Evolutionary conservation across 2,888 invertebrate genomes (phyloP).

Genomic region (Stenotaenia linearis): DNA sequence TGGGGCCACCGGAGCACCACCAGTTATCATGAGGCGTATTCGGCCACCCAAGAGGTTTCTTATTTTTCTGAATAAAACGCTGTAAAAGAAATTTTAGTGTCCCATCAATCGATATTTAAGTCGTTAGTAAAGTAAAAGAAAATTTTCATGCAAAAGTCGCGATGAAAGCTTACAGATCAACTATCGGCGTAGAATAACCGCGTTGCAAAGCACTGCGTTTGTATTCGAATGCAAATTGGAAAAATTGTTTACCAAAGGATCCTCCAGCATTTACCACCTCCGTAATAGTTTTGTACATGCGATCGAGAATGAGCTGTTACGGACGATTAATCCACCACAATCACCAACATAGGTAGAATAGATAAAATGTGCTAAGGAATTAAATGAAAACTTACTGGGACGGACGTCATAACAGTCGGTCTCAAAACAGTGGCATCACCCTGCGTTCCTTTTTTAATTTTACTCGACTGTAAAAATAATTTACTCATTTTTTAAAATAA

Average conservation of each 20-base stretch:
- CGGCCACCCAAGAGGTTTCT: slow-evolving; percentile 78
- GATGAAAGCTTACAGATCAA: slow-evolving; percentile 47
- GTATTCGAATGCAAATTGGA: slow-evolving; percentile 91
- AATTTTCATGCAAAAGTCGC: not conserved
- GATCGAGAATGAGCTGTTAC: slow-evolving; percentile 82
- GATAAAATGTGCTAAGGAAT: too few species aligned
- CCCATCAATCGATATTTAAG: not conserved
- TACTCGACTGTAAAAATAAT: slow-evolving; percentile 61
- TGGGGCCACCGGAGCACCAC: slow-evolving; percentile 91
- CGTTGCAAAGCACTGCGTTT: slow-evolving; percentile 75
- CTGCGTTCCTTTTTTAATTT: slow-evolving; percentile 88
- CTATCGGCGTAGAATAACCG: slow-evolving; percentile 51
- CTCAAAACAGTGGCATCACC: slow-evolving; percentile 87
- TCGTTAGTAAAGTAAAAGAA: not conserved
- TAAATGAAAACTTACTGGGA: slow-evolving; percentile 68
- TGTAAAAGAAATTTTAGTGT: slow-evolving; percentile 42
- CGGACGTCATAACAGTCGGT: slow-evolving; percentile 93
- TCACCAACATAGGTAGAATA: not conserved
- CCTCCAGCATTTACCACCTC: slow-evolving; percentile 81
- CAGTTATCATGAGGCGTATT: slow-evolving; percentile 79
- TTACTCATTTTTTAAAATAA: not conserved
- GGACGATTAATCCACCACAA: not conserved
- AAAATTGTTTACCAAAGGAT: slow-evolving; percentile 70
- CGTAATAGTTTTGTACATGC: slow-evolving; percentile 93
- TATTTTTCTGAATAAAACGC: slow-evolving; percentile 60